Conservation (phyloP, 1,140 invertebrate genomes). For the Ips nitidus region DNA sequence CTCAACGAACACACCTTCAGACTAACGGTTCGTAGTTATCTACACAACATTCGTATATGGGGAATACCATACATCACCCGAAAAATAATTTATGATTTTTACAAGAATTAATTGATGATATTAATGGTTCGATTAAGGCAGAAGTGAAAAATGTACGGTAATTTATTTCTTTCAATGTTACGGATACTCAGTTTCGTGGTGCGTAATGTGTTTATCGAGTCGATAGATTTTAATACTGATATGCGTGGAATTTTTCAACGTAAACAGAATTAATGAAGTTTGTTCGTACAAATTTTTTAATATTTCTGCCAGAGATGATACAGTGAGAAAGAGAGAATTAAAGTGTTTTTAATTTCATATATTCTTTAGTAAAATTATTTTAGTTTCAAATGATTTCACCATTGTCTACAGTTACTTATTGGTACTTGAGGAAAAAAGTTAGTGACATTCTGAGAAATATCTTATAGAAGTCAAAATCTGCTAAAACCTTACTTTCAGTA, state of each 20-base stretch:
- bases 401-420: too few relatives aligned
- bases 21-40: not conserved
- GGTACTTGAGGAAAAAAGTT: too few relatives aligned
- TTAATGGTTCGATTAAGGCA: not conserved
- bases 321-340: too few relatives aligned
- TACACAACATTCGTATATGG: not conserved
- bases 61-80: not conserved
- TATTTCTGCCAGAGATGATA: too few relatives aligned
- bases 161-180: not conserved
- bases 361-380: too few relatives aligned
- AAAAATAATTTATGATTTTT: not conserved
- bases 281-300: too few relatives aligned
- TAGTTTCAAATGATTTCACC: too few relatives aligned
- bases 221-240: not conserved
- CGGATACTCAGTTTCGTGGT: not conserved
- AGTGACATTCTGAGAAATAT: too few relatives aligned
- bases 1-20: not conserved
- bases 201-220: not conserved
- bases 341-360: too few relatives aligned
- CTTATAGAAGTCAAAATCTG: too few relatives aligned
- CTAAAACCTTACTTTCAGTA: too few relatives aligned
- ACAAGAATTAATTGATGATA: not conserved
- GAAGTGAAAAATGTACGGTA: not conserved
- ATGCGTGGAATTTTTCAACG: not conserved
- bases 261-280: not conserved